Evolutionary conservation across 2,113 vertebrate species (phyloP), one percentile per base, ranked within the genome.

Genomic region (Lycaon pictus): DNA sequence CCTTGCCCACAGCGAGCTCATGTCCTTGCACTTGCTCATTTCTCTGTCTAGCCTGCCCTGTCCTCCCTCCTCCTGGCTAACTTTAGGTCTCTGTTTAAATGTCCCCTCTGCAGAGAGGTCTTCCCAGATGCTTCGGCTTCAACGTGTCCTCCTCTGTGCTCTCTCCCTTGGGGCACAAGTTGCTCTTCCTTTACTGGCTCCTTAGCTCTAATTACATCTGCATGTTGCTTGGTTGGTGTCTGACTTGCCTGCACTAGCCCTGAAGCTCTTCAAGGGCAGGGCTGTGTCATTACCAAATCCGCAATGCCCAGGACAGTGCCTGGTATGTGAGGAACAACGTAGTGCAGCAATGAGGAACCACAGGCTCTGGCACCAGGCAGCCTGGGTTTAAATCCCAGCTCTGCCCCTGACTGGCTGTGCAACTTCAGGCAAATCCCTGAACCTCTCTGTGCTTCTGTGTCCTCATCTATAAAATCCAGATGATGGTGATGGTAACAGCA

Each of bases 361-460:
- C 20, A 5, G 80, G 23, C 32, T 63, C 77, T 37, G 83, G 48
- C 10, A 16, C 81, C 84, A 90, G 55, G 20, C 1, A 74, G 25
- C 71, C 95, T 62, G 53, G 32, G 48, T 86, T 96, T 5, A 15
- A 85, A 76, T 69, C 35, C 69, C 81, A 93, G 22, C 85, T 91
- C 67, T 56, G 3, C 58, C 29, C 76, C 37, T 74, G 32, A 35
- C 77, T 37, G n/a, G 35, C 80, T 94, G 10, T 43, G 58, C 81
- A 37, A 96, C 63, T 60, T 25, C 8, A 0, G 6, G 79, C 51
- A 86, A 82, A 25, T 74, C 17, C 37, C 43, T 22, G 80, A 85
- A 35, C 25, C 11, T 51, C 35, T 92, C 79, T 82, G 43, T 79
- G 58, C 88, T 80, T 95, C 84, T 69, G 22, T 79, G 88, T 97